Evolutionary conservation across 2,797 vertebrate genomes (phyloP), one percentile per base, ranked within the genome.

Genomic region (Hipposideros larvatus): DNA sequence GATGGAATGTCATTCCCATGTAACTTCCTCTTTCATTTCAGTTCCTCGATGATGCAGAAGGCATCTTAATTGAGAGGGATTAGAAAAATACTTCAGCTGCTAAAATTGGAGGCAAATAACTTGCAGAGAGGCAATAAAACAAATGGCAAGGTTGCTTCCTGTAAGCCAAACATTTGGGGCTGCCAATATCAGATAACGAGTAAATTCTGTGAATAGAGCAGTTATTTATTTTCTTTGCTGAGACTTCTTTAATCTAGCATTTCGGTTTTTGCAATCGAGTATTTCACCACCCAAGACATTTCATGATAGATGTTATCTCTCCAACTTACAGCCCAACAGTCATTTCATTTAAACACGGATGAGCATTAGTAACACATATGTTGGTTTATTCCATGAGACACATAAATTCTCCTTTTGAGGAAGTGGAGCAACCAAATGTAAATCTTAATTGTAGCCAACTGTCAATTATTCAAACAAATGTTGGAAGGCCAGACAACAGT

Each of bases 51-150:
- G 94, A 90, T 83, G 79, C 77, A 70, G 61, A 57, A 74, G 89
- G 59, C 61, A 65, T 73, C 77, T 79, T 97, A 85, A 79, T 90
- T 85, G 84, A 95, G 90, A 94, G 95, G 89, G 94, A 97, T 95
- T 97, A 79, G 61, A 66, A 96, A 96, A 96, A 97, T 68, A 90
- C 93, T 34, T 78, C 91, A 37, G 92, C 91, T 74, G 84, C 89
- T 93, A 73, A 94, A 93, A 90, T 55, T 31, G 24, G 66, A 96
- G 91, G 94, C 84, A 94, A 92, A 89, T 90, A 73, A 91, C 89
- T 95, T 91, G 51, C 82, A 91, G 93, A 94, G 92, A 80, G 93
- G 92, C 94, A 91, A 91, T 90, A 74, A 94, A 96, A 95, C 92
- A 96, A 93, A 97, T 95, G 91, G 93, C 87, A 77, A 93, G 71